phyloP scores from a whole-genome alignment of 2,113 vertebrate genomes.

The Psittacula cyanocephala region DNA sequence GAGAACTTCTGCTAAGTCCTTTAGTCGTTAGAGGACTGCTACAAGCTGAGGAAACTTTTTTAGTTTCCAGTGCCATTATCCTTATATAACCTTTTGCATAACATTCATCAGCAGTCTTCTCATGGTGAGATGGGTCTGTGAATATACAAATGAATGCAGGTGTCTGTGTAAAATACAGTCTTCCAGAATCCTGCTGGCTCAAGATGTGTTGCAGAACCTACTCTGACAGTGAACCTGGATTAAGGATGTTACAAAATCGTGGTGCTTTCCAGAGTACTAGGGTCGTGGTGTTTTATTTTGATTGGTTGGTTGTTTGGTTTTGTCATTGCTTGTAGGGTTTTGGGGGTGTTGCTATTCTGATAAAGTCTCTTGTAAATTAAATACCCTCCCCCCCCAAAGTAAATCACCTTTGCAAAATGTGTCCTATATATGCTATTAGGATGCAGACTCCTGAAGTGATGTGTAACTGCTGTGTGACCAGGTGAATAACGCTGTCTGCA shows the following conservation, averaged over 20 bases:
- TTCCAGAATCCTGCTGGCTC: neutral
- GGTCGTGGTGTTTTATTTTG: neutral
- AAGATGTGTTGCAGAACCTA: neutral
- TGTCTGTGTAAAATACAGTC: neutral
- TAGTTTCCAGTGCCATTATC: neutral
- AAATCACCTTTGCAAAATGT: neutral
- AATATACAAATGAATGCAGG: neutral
- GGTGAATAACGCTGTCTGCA: neutral
- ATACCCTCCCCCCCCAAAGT: rapidly evolving
- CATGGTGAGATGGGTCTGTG: neutral
- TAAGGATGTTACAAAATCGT: neutral
- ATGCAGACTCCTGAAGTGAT: neutral
- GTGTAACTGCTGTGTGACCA: neutral
- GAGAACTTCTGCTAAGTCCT: neutral
- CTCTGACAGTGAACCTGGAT: neutral
- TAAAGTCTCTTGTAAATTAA: neutral
- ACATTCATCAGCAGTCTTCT: neutral
- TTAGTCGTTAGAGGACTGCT: neutral
- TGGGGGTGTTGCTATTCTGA: neutral
- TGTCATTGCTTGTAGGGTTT: neutral
- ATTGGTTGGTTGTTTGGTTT: neutral
- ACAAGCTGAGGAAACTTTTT: neutral
- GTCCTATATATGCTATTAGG: neutral
- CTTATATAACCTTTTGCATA: neutral
- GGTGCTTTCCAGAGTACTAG: neutral